Base-by-base conservation (phyloP, 2,888 invertebrate genomes). In the Notodonta dromedarius region DNA sequence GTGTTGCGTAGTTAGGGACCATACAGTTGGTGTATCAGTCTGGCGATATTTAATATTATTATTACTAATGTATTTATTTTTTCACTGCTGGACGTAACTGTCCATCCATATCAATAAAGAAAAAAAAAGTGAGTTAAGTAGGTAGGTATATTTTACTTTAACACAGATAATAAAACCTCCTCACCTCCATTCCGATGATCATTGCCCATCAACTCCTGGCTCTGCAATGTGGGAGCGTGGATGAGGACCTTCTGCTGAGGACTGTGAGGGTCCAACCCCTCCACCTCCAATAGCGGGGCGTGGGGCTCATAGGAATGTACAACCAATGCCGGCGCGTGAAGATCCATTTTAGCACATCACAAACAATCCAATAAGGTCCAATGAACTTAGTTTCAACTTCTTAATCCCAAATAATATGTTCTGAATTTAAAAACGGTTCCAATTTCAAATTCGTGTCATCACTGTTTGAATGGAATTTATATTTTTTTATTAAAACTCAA, bases 211-310 rank as follows among this genome's bases (percentile, higher is more conserved):
- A 94, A 63, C 67, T 94, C 94, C 78, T 93, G 93, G 62, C 87
- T 80, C 61, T 92, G 92, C 62, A 94, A 63, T 16, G 89, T 87
- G 0, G 92, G 91, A 0, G 91, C 92, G 71, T 94, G 93, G 35
- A 93, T 91, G 61, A 94, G 79, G 48, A 93, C 90, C 70, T 94
- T 94, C 72, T 94, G 93, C 77, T 93, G 93, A 62, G 93, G 93
- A 72, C 93, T 93, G 59, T 93, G 93, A 62, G 93, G 91, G 60
- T 93, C 91, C 74, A 94, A 57, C 5, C 92, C 93, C 65, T 94
- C 93, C 0, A 94, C 93, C 68, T 93, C 93, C 77, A 94, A 60
- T 50, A 94, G 68, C 0, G 93, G 91, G 4, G 93, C 93, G 60
- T 94, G 93, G n/a, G 91, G 87, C 59, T 93, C 92, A 64, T 94